Base-by-base conservation (phyloP, 2,888 invertebrate species). In the Campaea margaritaria region DNA sequence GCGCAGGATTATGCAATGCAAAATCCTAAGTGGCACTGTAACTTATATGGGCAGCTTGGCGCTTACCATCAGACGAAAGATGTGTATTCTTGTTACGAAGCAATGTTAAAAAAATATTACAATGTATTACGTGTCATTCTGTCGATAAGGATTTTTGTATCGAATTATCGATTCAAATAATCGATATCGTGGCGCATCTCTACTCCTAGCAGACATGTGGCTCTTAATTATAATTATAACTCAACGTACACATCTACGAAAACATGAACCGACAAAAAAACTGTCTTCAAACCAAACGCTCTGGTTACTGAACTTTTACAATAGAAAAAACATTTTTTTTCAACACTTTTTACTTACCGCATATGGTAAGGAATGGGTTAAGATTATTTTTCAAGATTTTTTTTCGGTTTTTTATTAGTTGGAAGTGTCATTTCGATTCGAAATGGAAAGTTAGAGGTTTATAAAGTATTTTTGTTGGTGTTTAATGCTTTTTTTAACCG, bases 221-320 rank as follows among this genome's bases (percentile, higher is more conserved):
- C 82, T 78, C 86, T 87, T 87, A 89, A 89, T 90, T 89, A 89
- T 87, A 89, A 89, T 90, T 89, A 89, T 88, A 90, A 87, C 83
- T 80, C 78, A 81, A 83, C 85, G 80, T 82, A 81, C 77, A 77
- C 73, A 76, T 84, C 85, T 81, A 83, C 87, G 84, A 85, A 88
- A 87, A 88, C 88, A 80, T 85, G 84, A 87, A 85, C 83, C 83
- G 83, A 79, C 74, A 79, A 81, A 81, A 87, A 89, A 80, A 87
- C 88, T 83, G 83, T 86, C 76, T 86, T 82, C 83, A 86, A 86
- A 85, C 87, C 83, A 82, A 78, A 62, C 61, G 82, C 87, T 89
- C 89, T 90, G 90, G 91, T 91, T 89, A 91, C 88, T 90, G 89
- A 90, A 89, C 90, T 86, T 78, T 69, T 66, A 62, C 62, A 47